phyloP scores from a whole-genome alignment of 2,888 invertebrate species.

The Thalpophila matura region DNA sequence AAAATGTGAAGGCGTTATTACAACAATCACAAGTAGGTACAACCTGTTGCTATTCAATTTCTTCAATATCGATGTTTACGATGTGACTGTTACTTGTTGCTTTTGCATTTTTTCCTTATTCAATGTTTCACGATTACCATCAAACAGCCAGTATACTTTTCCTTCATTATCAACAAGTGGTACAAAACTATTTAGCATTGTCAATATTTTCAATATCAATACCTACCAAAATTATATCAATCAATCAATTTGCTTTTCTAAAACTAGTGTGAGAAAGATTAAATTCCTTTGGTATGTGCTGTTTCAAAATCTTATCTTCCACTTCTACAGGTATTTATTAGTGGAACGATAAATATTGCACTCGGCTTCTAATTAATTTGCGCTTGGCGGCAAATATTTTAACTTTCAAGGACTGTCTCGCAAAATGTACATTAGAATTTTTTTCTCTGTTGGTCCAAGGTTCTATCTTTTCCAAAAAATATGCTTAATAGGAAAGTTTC shows the following conservation, averaged over 20 bases:
- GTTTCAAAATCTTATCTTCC: conserved; percentile 61
- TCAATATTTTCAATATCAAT: conserved; percentile 19
- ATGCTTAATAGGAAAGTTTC: background rate
- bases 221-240: background rate
- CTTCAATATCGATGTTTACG: conserved; percentile 6
- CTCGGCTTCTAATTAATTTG: conserved; percentile 59
- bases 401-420: background rate
- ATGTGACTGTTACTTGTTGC: conserved; percentile 41
- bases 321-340: conserved; percentile 55
- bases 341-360: conserved; percentile 67
- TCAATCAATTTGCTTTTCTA: conserved; percentile 23
- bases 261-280: conserved; percentile 24
- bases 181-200: background rate
- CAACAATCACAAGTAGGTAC: background rate
- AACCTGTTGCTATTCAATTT: conserved; percentile 44
- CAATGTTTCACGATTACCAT: conserved; percentile 3
- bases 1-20: background rate
- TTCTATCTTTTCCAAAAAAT: background rate
- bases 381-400: conserved; percentile 31
- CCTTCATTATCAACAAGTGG: background rate
- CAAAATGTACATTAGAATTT: background rate
- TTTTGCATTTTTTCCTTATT: conserved; percentile 29
- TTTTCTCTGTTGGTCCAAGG: background rate
- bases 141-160: background rate
- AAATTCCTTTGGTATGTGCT: conserved; percentile 50